Evolutionary conservation across 2,888 invertebrate species (phyloP), one percentile per base, ranked within the genome.

Genomic region (Sericinus montela): DNA sequence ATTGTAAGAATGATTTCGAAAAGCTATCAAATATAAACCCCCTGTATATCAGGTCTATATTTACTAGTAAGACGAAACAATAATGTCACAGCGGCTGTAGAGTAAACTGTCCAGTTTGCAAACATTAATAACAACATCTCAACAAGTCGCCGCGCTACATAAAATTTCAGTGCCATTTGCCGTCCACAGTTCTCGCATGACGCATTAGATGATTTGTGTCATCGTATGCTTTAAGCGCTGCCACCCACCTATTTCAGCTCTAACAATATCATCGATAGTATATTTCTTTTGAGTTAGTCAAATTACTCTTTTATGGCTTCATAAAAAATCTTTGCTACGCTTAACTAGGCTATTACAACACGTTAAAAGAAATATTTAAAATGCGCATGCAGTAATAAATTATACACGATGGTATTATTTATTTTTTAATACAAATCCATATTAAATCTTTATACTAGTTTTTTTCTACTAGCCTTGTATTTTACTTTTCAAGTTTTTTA

Each of bases 151-250:
- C 46, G 45, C 42, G 56, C 51, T 49, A 50, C 54, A 59, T 55
- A 56, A 57, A 59, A 59, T 58, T 64, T 63, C 62, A 56, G 63
- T 65, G 53, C 70, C 68, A 75, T 75, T 75, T 67, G 63, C 60
- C 60, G 59, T 62, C 55, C 58, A 58, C 62, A 59, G 57, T 60
- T 57, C 63, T 48, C 56, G 54, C 52, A 59, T 62, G 62, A 63
- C 61, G 65, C 60, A 45, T 54, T 53, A 56, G 45, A 69, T 72
- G 73, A 70, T 67, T 68, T 69, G 68, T 69, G 59, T 52, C 50
- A 51, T 59, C 63, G 41, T 47, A 19, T 29, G 36, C 40, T 40
- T 25, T 6, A 35, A 19, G 10, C 34, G 39, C 6, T 14, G 16
- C 38, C 8, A 28, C 36, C 38, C 8, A 28, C 36, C 41, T 19